Base-by-base conservation (phyloP, 1,140 invertebrate species). In the Tetragonula clypearis region DNA sequence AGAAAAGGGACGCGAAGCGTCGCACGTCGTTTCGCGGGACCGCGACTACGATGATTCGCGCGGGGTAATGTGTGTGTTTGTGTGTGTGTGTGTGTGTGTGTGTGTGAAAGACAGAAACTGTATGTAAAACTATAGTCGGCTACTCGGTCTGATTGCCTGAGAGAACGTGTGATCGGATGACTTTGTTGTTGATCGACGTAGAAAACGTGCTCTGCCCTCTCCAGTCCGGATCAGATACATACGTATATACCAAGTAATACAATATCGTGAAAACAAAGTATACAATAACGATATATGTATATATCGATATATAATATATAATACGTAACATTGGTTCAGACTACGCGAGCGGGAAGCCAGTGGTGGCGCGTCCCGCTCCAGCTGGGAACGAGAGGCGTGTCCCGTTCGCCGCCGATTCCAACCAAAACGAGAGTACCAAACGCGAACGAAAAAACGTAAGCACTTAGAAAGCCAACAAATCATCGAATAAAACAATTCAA, bases 161-260 rank as follows among this genome's bases (percentile, higher is more conserved):
- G 62, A 78, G 72, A 88, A 58, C 84, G 74, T 84, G 69, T 86
- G 88, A 86, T 86, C 84, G 85, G 73, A 86, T 88, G 87, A 89
- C 73, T 82, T 60, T 23, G 60, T 86, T 66, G 68, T 86, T 84
- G 80, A 66, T 79, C 85, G 79, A 68, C 76, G 71, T 82, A 84
- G 77, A 86, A 87, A 90, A 93, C 92, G 88, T 91, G 87, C 93
- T 93, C 92, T 94, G 93, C 91, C 89, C 93, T 94, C 92, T 90
- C 88, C 91, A 91, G 90, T 93, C 90, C 92, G 87, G 88, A 91
- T 87, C 71, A 81, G 72, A 88, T 91, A 87, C 66, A 86, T 68
- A 75, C 58, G 71, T 53, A 30, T 41, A 72, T 53, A 53, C 23
- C 71, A 23, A 76, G 56, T 58, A 30, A 41, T 41, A 62, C 56